Evolutionary conservation across 1,140 invertebrate genomes (phyloP), one percentile per base, ranked within the genome.

Genomic region (Leptinotarsa undecemlineata): DNA sequence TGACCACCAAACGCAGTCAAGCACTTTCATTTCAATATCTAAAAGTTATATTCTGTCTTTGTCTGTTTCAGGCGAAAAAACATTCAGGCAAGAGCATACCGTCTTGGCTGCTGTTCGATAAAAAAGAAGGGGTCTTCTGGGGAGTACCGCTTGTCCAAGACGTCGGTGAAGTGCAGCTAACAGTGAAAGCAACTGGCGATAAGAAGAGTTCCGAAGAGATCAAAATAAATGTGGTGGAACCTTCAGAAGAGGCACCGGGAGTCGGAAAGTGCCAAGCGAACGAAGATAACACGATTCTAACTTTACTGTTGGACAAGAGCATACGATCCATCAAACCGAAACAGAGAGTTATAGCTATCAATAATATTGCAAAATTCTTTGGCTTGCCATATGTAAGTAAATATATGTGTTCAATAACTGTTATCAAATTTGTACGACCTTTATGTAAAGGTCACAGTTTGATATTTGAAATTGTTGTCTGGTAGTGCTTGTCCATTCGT

Each of bases 351-450:
- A 83, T 86, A 42, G 85, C 88, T 26, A 81, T 90, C 61, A 87
- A 87, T 64, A 89, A 88, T 79, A 85, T 88, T 26, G 88, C 86
- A 2, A 86, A 87, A 74, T 87, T 88, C 81, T 84, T 88, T 33
- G 87, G 86, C 76, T 81, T 89, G 48, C 84, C 86, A 64, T 81
- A 85, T 85, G 91, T 87, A 87, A 87, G 83, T 82, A 42, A 42
- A 42, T 3, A 42, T 6, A 11, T 42, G 11, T 11, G 33, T 42
- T 42, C 3, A 42, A 3, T 42, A 42, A 0, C 33, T 42, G 33
- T 33, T 33, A 33, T 33, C 26, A 33, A 33, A 33, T 33, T 6
- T 33, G 8, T 1, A 33, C 6, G 6, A 33, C 26, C 26, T 33
- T 33, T 33, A 33, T 33, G 6, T 42, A 11, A 11, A 42, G 2